Evolutionary conservation across 2,888 invertebrate species (phyloP).

Genomic region (Drosophila formosana): DNA sequence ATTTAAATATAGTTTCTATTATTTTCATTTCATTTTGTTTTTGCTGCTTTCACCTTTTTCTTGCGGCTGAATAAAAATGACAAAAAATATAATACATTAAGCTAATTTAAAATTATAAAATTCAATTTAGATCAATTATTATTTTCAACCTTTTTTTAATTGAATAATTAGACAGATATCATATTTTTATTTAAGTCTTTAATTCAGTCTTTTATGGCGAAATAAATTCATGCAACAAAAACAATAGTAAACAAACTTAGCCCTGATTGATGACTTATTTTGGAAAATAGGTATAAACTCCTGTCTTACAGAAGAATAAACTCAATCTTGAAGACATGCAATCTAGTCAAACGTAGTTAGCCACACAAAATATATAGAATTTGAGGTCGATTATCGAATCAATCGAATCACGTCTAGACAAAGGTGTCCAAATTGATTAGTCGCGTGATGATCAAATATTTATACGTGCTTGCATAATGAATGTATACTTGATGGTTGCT

Average conservation of each 20-base stretch:
- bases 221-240: too few species aligned
- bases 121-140: too few species aligned
- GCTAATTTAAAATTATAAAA: too few species aligned
- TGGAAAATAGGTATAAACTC: not conserved
- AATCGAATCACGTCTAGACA: constrained; percentile 14
- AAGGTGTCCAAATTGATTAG: constrained; percentile 21
- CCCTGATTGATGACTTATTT: not conserved
- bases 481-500: constrained; percentile 30
- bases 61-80: too few species aligned
- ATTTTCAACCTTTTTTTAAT: too few species aligned
- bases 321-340: not conserved
- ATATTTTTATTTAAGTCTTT: not conserved
- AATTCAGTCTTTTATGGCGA: too few species aligned
- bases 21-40: too few species aligned
- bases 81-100: too few species aligned
- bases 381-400: constrained; percentile 19
- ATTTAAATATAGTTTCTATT: too few species aligned
- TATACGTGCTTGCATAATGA: constrained; percentile 14
- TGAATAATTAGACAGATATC: too few species aligned
- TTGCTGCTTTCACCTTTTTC: too few species aligned
- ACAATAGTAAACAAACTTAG: too few species aligned
- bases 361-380: constrained; percentile 2
- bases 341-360: not conserved
- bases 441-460: constrained; percentile 39
- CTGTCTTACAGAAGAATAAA: not conserved